A percentile compares a stretch with the other conserved stretches of the same genome.
phyloP scores from a whole-genome alignment of 2,797 vertebrate genomes.

The Sebastes trivittatus region DNA sequence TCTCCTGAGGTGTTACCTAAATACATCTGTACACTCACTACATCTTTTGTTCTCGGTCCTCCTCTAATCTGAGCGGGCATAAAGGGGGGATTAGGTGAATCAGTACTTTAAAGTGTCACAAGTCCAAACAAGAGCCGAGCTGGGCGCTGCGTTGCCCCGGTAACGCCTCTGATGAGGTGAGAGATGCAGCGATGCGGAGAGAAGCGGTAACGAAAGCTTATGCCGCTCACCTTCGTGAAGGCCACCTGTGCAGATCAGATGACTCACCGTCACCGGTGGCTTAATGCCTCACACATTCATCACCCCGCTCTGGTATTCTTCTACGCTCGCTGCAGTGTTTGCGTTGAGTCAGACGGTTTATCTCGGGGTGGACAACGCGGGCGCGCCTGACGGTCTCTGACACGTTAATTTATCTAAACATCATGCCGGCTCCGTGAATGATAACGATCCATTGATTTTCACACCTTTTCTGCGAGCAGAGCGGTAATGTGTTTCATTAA shows the following conservation, averaged over 20 bases:
- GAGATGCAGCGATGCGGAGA: not conserved
- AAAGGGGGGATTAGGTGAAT: not conserved
- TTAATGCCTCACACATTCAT: not conserved
- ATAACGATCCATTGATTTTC: not conserved
- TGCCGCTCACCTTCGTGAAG: not conserved
- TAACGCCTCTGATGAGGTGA: not conserved
- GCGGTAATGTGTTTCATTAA: not conserved
- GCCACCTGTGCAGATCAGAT: not conserved
- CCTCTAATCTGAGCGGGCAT: not conserved
- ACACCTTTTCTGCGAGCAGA: not conserved
- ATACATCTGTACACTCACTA: not conserved
- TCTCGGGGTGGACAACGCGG: not conserved
- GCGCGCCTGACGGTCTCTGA: not conserved
- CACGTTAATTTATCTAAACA: not conserved
- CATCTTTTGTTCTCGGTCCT: not conserved
- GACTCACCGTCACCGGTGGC: not conserved
- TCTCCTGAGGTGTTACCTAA: not conserved
- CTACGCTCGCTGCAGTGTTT: not conserved
- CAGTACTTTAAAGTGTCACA: not conserved
- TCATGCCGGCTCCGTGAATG: too few species aligned
- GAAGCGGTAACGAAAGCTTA: not conserved
- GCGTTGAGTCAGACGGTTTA: not conserved
- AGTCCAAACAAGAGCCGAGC: conserved; percentile 18
- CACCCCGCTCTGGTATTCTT: not conserved
- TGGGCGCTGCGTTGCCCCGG: not conserved